Evolutionary conservation across 2,113 vertebrate species (phyloP).

Genomic region (Coracopsis vasa): DNA sequence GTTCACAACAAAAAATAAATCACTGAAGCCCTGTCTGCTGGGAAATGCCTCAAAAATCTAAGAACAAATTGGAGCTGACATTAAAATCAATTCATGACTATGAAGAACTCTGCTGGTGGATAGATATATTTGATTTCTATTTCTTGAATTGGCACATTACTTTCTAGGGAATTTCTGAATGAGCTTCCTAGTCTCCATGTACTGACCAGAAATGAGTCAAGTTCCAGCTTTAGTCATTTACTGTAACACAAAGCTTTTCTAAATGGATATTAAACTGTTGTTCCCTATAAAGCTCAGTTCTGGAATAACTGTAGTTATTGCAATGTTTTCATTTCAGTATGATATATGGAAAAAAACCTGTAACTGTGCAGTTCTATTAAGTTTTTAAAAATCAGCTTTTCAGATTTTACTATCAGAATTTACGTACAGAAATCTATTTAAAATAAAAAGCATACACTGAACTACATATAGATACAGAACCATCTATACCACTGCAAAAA

Average conservation of each 20-base stretch:
- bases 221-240: neutral
- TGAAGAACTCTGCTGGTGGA: neutral
- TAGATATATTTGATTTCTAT: neutral
- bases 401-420: neutral
- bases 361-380: neutral
- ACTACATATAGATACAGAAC: neutral
- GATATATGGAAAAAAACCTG: neutral
- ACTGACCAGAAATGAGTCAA: neutral
- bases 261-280: neutral
- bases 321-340: neutral
- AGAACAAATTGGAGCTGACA: constrained; percentile 14
- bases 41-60: constrained; percentile 40
- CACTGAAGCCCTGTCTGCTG: neutral
- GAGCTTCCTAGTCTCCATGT: neutral
- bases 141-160: neutral
- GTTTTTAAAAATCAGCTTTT: neutral
- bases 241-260: neutral
- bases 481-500: neutral
- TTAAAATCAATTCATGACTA: constrained; percentile 31
- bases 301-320: neutral
- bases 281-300: neutral
- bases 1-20: constrained; percentile 5
- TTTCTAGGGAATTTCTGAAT: neutral
- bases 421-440: neutral
- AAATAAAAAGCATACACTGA: neutral